These are phyloP conservation scores for Caenorhabditis imperialis DNA, from an alignment of 2,888 invertebrate genomes.

Conservation along the genomic window DNA sequence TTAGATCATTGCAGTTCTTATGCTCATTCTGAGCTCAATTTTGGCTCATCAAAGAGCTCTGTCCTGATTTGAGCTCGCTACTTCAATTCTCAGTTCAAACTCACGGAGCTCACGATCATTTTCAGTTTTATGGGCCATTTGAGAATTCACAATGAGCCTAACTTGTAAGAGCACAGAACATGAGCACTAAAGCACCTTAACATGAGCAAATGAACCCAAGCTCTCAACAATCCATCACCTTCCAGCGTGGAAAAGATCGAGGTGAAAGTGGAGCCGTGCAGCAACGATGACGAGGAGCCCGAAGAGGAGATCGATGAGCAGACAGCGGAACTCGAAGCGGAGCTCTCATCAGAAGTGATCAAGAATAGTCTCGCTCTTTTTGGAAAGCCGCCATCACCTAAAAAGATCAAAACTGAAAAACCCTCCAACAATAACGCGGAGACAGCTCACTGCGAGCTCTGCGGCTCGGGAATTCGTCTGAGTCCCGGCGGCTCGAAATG, in stretches of 20 bases:
- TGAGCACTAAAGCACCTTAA: too few species aligned
- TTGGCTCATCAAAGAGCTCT: too few species aligned
- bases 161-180: too few species aligned
- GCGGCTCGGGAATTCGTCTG: slow-evolving; percentile 37
- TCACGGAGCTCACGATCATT: too few species aligned
- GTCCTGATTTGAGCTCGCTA: too few species aligned
- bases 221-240: too few species aligned
- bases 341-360: slow-evolving; percentile 19
- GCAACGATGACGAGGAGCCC: slow-evolving; percentile 26
- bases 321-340: slow-evolving; percentile 17
- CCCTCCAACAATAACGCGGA: slow-evolving; percentile 4
- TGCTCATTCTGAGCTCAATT: too few species aligned
- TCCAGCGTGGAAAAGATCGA: slow-evolving; percentile 22
- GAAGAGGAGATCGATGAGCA: slow-evolving; percentile 31
- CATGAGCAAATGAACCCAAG: too few species aligned
- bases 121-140: too few species aligned
- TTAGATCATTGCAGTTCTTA: too few species aligned
- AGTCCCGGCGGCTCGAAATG: slow-evolving; percentile 58
- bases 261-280: slow-evolving; percentile 31
- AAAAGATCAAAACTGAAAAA: slow-evolving; percentile 4
- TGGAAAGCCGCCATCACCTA: slow-evolving; percentile 13
- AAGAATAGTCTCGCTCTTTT: slow-evolving; percentile 13
- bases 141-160: too few species aligned
- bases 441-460: slow-evolving; percentile 31
- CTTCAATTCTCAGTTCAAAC: too few species aligned